Evolutionary conservation across 2,113 vertebrate genomes (phyloP).

Genomic region (Spea multiplicata): DNA sequence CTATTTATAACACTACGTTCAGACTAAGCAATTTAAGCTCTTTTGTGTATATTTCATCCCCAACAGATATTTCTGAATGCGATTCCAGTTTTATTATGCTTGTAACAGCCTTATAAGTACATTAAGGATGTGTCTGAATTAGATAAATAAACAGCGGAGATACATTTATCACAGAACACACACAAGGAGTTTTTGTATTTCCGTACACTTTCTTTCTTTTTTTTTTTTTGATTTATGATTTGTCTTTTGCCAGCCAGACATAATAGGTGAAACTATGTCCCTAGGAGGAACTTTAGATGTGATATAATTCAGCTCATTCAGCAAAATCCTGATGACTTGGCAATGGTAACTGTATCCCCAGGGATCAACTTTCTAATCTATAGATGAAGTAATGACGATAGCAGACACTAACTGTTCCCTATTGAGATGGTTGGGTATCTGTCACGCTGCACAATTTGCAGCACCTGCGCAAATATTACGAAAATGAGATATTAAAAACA

Average conservation of each 20-base stretch:
- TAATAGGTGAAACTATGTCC: neutral
- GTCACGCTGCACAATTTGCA: no score
- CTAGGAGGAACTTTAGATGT: neutral
- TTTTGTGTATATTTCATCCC: no score
- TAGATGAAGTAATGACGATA: neutral
- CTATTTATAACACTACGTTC: no score
- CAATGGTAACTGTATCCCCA: neutral
- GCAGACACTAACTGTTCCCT: neutral
- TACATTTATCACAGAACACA: neutral
- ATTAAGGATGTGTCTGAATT: neutral
- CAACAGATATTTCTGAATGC: no score
- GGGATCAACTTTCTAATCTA: conserved; percentile 1
- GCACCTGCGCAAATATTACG: no score
- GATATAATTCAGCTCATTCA: conserved; percentile 4
- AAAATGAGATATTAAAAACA: no score
- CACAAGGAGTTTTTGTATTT: neutral
- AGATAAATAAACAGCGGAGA: neutral
- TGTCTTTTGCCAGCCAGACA: neutral
- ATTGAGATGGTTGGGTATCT: neutral
- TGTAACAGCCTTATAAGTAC: no score
- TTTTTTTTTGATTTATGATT: neutral
- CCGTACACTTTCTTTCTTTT: neutral
- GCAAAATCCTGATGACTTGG: neutral
- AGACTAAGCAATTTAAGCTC: no score
- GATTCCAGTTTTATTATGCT: no score